These are phyloP conservation scores for Brenthis hecate DNA, from an alignment of 2,888 invertebrate genomes.

Conservation along the genomic window DNA sequence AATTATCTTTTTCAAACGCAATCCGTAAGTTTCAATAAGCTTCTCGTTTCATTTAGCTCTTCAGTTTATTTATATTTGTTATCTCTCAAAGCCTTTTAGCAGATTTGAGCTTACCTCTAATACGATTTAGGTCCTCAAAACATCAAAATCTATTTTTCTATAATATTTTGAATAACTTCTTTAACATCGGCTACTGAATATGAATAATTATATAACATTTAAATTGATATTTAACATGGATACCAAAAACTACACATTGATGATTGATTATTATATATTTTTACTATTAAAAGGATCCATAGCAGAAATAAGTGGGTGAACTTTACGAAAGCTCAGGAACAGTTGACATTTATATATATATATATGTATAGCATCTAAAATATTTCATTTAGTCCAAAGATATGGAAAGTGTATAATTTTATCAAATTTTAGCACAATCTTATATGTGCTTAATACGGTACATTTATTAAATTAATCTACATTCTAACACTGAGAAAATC, in stretches of 20 bases:
- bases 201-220: constrained; percentile 7
- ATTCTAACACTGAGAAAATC: constrained; percentile 5
- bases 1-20: background rate
- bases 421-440: constrained; percentile 24
- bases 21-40: background rate
- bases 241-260: constrained; percentile 28
- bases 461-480: constrained; percentile 6
- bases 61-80: background rate
- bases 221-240: constrained; percentile 13
- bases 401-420: constrained; percentile 20
- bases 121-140: constrained; percentile 11
- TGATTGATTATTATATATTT: constrained; percentile 2
- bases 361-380: constrained; percentile 19
- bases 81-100: constrained; percentile 13
- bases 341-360: constrained; percentile 6
- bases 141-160: constrained; percentile 21
- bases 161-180: constrained; percentile 10
- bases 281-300: constrained; percentile 14
- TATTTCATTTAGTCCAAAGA: constrained; percentile 14
- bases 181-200: constrained; percentile 17
- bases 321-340: constrained; percentile 13
- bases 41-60: background rate
- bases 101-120: constrained; percentile 24
- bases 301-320: constrained; percentile 9
- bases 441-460: constrained; percentile 10